These are phyloP conservation scores for Eudorcas thomsonii DNA, from an alignment of 2,113 vertebrate species.

Conservation along the genomic window DNA sequence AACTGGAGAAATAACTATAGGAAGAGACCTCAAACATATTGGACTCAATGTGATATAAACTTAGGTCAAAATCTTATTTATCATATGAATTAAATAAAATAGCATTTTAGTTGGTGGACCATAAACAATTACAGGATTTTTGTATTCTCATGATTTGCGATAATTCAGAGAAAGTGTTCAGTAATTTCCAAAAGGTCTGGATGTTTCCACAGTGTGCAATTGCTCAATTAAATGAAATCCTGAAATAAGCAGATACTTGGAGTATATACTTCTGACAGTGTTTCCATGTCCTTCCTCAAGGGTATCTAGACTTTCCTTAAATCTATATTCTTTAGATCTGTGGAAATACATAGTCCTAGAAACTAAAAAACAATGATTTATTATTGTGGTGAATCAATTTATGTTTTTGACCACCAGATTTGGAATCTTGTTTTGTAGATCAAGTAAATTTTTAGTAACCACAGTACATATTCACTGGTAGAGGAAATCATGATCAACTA, in stretches of 20 bases:
- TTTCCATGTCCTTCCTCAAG: background rate
- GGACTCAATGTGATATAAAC: background rate
- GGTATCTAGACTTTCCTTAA: background rate
- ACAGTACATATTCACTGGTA: background rate
- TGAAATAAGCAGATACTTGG: background rate
- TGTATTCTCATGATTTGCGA: background rate
- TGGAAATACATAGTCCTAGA: background rate
- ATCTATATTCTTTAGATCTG: background rate
- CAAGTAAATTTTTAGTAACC: background rate
- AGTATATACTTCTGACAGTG: too few relatives aligned
- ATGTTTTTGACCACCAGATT: background rate
- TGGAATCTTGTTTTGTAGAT: background rate
- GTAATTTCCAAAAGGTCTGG: background rate
- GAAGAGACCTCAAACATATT: background rate
- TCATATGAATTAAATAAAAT: background rate
- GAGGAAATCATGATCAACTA: background rate
- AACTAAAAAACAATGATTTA: background rate
- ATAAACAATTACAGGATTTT: background rate
- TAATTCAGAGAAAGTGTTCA: background rate
- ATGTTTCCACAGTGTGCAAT: background rate
- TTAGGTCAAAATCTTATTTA: background rate
- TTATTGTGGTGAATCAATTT: background rate
- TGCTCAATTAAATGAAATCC: background rate
- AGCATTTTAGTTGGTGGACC: background rate
- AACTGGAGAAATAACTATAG: background rate